Percentiles rank a stretch among this genome's conserved stretches.
These are phyloP conservation scores for Lepidostoma basale DNA, from an alignment of 1,140 invertebrate genomes.

Conservation along the genomic window DNA sequence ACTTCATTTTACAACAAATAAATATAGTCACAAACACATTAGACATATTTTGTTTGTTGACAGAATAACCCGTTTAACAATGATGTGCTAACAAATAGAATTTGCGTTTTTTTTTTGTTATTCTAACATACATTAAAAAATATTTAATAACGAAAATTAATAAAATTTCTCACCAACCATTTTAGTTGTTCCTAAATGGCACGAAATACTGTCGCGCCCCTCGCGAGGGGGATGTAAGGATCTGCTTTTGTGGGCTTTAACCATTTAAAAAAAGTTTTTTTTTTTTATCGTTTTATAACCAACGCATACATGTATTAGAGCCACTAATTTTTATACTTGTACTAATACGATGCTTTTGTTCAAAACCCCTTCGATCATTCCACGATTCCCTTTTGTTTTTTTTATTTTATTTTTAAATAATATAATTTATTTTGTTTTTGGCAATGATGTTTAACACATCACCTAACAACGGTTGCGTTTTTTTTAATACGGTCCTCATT, in stretches of 20 bases:
- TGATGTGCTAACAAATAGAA: constrained; percentile 22
- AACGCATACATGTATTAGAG: constrained; percentile 39
- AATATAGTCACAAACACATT: constrained; percentile 8
- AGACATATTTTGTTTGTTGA: not conserved
- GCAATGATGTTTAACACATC: constrained; percentile 26
- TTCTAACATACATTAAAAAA: constrained; percentile 16
- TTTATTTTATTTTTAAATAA: constrained; percentile 33
- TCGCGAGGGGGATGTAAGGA: not conserved
- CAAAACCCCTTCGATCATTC: constrained; percentile 38
- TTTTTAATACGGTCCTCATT: constrained; percentile 12
- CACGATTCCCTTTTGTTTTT: constrained; percentile 31
- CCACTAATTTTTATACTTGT: constrained; percentile 38
- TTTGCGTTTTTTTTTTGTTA: constrained; percentile 13
- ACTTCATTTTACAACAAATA: not conserved
- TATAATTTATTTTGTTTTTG: constrained; percentile 28
- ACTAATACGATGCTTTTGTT: constrained; percentile 46
- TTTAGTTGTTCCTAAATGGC: constrained; percentile 18
- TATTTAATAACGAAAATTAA: constrained; percentile 15
- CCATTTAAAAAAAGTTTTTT: constrained; percentile 24
- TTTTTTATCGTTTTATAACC: constrained; percentile 37
- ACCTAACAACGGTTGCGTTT: constrained; percentile 20
- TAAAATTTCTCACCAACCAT: constrained; percentile 24
- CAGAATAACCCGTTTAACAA: constrained; percentile 24
- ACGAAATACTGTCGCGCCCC: constrained; percentile 7
- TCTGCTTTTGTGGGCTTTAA: constrained; percentile 31